Evolutionary conservation across 1,140 invertebrate genomes (phyloP).

Genomic region (Solenopsis invicta): DNA sequence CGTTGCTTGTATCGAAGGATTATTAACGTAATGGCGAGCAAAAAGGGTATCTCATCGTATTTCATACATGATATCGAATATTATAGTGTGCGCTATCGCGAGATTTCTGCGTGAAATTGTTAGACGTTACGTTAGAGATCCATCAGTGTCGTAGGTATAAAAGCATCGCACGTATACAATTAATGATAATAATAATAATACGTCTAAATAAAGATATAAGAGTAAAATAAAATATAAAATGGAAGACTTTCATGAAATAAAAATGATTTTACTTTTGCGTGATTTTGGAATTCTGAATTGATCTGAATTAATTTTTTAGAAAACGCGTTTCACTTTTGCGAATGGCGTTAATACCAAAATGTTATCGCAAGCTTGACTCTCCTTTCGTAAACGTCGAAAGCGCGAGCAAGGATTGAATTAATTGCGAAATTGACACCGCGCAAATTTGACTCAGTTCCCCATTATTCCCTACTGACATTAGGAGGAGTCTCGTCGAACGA

Average conservation of each 20-base stretch:
- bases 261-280: too few species aligned
- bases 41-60: not conserved
- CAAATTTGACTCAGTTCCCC: conserved; percentile 12
- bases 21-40: not conserved
- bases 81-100: not conserved
- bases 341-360: not conserved
- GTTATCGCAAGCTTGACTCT: not conserved
- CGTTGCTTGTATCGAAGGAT: not conserved
- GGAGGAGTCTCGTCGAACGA: conserved; percentile 29
- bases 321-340: not conserved
- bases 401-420: conserved; percentile 28
- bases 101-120: not conserved
- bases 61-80: not conserved
- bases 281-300: not conserved
- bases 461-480: conserved; percentile 24
- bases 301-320: not conserved
- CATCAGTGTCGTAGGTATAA: too few species aligned
- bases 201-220: too few species aligned
- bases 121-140: not conserved
- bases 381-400: not conserved
- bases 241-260: too few species aligned
- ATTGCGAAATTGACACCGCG: not conserved
- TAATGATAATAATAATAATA: too few species aligned
- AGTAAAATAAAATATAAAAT: too few species aligned
- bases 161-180: too few species aligned